Percentiles rank a stretch among this genome's conserved stretches.
Conservation (phyloP, 1,140 invertebrate species). For the Rhopalosiphum maidis region DNA sequence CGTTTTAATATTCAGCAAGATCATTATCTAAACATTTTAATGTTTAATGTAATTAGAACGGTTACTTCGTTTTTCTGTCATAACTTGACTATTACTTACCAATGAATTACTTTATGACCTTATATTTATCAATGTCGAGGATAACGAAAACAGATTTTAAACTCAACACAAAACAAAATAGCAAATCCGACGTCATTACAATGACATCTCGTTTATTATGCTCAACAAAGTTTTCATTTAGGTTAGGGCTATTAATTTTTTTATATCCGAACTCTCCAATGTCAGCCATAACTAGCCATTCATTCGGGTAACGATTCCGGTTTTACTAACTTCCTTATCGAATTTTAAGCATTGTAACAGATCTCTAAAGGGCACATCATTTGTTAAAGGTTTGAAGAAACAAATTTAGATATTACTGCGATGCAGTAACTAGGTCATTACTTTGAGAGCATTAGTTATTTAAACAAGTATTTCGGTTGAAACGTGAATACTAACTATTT, state of each 20-base stretch:
- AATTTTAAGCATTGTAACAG: not conserved
- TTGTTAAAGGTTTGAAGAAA: not conserved
- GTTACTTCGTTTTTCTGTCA: not conserved
- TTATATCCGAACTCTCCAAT: not conserved
- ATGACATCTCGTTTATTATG: not conserved
- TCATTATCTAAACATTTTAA: not conserved
- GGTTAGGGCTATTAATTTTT: not conserved
- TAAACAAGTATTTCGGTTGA: not conserved
- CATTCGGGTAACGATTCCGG: not conserved
- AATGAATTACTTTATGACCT: not conserved
- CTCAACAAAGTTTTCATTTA: not conserved
- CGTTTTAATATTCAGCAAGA: not conserved
- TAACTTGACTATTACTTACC: not conserved
- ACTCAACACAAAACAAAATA: not conserved
- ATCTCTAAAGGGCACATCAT: not conserved
- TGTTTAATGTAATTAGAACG: not conserved
- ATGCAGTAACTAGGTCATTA: not conserved
- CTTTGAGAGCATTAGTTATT: slow-evolving; percentile 7
- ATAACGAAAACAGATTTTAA: not conserved
- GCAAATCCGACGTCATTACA: not conserved
- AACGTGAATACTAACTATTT: not conserved
- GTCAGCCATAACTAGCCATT: not conserved
- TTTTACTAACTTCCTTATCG: not conserved
- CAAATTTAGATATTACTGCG: slow-evolving; percentile 12
- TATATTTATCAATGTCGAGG: not conserved